phyloP scores from a whole-genome alignment of 2,888 invertebrate genomes.

The Heliconius charithonia region DNA sequence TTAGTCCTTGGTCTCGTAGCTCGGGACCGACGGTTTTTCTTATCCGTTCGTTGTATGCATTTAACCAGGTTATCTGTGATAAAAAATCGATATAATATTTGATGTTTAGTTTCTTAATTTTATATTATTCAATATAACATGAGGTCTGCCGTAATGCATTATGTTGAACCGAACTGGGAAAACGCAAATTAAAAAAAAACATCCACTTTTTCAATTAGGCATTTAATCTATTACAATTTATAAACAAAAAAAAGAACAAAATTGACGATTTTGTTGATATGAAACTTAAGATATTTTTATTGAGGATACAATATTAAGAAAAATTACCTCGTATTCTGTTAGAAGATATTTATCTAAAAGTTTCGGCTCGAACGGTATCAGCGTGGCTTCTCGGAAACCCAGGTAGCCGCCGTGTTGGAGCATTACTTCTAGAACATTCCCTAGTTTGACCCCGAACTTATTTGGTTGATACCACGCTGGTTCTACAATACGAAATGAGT shows the following conservation, averaged over 20 bases:
- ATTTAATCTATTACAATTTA: neutral
- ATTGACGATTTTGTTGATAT: too few relatives aligned
- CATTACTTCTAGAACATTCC: constrained; percentile 91
- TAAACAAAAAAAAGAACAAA: too few relatives aligned
- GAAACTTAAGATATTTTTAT: neutral
- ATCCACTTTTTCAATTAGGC: neutral
- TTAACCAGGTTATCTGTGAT: constrained; percentile 89
- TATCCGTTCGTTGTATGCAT: constrained; percentile 90
- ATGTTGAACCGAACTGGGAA: neutral
- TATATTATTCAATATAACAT: neutral
- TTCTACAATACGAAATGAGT: constrained; percentile 75
- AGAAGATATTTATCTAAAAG: constrained; percentile 90
- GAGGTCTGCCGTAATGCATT: neutral
- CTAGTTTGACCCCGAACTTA: constrained; percentile 93
- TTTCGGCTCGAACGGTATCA: constrained; percentile 94
- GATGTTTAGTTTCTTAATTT: neutral
- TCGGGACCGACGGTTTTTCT: constrained; percentile 89
- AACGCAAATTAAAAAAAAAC: neutral
- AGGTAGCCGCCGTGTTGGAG: constrained; percentile 80
- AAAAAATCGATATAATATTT: neutral
- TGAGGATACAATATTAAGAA: neutral
- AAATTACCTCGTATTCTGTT: constrained; percentile 89
- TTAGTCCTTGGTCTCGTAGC: constrained; percentile 87
- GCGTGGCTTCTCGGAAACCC: constrained; percentile 91
- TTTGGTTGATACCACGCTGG: constrained; percentile 95